A percentile compares a stretch with the other conserved stretches of the same genome.
phyloP scores from a whole-genome alignment of 2,888 invertebrate genomes.

The Acanthococcus lagerstroemiae region DNA sequence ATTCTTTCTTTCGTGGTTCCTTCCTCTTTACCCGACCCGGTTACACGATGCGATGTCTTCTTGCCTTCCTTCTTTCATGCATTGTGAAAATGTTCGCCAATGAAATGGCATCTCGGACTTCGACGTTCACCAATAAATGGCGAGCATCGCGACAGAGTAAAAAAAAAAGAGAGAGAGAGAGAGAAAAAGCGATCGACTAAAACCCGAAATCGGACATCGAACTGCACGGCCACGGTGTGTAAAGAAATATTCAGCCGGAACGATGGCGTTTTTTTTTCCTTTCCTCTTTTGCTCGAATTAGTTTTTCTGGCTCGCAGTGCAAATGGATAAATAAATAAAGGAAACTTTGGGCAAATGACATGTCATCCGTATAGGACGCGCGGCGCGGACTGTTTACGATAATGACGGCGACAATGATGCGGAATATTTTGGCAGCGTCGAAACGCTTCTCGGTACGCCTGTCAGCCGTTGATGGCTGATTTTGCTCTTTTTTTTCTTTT shows the following conservation, averaged over 20 bases:
- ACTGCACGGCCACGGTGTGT: slow-evolving; percentile 2
- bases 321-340: not conserved
- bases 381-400: not conserved
- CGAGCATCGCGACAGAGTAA: slow-evolving; percentile 1
- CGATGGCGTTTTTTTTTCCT: slow-evolving; percentile 11
- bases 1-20: not conserved
- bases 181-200: not conserved
- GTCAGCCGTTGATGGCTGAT: too few species aligned
- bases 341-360: not conserved
- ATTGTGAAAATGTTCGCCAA: slow-evolving; percentile 20
- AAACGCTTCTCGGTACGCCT: too few species aligned
- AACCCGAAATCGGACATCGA: slow-evolving; percentile 25
- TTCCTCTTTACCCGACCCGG: not conserved
- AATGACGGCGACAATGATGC: not conserved
- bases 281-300: not conserved
- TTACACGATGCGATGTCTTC: not conserved
- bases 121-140: slow-evolving; percentile 26
- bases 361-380: not conserved
- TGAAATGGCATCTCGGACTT: slow-evolving; percentile 13
- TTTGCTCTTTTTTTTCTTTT: too few species aligned
- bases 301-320: not conserved
- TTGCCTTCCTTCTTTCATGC: not conserved
- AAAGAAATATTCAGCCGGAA: slow-evolving; percentile 18
- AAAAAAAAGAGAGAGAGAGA: not conserved
- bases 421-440: not conserved